phyloP scores from a whole-genome alignment of 2,888 invertebrate genomes.

The Athripsodes cinereus region DNA sequence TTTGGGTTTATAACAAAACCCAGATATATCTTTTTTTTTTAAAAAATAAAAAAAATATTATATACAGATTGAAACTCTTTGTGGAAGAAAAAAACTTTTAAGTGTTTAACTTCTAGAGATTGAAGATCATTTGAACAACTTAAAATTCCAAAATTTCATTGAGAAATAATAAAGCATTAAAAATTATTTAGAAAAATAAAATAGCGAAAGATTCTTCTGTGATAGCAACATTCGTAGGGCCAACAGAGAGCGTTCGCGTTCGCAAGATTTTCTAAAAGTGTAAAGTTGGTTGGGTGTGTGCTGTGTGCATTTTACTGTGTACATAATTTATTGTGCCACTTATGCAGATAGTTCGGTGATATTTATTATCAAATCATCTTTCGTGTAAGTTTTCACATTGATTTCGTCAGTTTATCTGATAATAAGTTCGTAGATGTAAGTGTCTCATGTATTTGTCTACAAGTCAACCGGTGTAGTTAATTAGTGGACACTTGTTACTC shows the following conservation, averaged over 20 bases:
- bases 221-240: not conserved
- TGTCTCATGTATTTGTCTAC: not conserved
- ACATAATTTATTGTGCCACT: slow-evolving; percentile 46
- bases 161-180: no score
- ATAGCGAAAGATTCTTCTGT: no score
- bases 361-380: slow-evolving; percentile 32
- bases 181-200: no score
- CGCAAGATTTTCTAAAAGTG: slow-evolving; percentile 47
- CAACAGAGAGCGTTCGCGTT: slow-evolving; percentile 27
- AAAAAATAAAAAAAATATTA: no score
- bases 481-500: slow-evolving; percentile 25
- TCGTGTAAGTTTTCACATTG: slow-evolving; percentile 12
- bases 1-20: no score
- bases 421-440: not conserved
- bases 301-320: slow-evolving; percentile 51
- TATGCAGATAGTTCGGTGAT: slow-evolving; percentile 54
- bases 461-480: slow-evolving; percentile 21
- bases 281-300: slow-evolving; percentile 46
- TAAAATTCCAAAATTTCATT: no score
- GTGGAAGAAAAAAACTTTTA: no score
- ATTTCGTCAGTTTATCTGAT: not conserved
- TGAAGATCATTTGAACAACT: no score
- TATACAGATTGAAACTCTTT: no score
- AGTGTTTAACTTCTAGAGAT: no score
- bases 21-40: no score